A percentile compares a stretch with the other conserved stretches of the same genome.
These are phyloP conservation scores for Stichopus chloronotus DNA, from an alignment of 35 echinoderm and acorn worm genomes.

Conservation along the genomic window DNA sequence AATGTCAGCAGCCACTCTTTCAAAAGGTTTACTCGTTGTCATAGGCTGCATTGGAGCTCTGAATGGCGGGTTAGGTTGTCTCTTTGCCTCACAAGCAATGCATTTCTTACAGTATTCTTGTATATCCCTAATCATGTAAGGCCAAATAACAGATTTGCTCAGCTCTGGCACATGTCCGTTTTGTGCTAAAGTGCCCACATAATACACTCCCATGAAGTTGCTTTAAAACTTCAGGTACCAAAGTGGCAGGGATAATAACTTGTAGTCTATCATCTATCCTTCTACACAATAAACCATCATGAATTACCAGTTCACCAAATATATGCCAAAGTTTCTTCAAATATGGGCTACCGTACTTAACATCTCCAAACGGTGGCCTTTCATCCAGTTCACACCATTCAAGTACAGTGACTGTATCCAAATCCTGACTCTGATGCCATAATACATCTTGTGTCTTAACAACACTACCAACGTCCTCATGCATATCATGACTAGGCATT, in stretches of 20 bases:
- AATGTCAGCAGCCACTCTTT: too few species aligned
- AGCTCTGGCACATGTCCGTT: too few species aligned
- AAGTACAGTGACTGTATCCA: too few species aligned
- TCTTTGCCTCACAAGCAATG: slow-evolving; percentile 44
- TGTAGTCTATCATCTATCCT: too few species aligned
- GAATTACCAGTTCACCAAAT: too few species aligned
- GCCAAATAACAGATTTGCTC: slow-evolving; percentile 28
- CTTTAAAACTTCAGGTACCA: background rate
- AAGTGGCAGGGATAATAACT: background rate
- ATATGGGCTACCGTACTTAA: background rate
- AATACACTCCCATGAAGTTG: too few species aligned
- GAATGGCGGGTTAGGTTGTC: slow-evolving; percentile 25
- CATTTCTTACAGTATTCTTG: slow-evolving; percentile 21
- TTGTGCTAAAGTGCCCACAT: too few species aligned
- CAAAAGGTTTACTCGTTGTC: slow-evolving; percentile 8
- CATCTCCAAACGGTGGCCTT: too few species aligned
- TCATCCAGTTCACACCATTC: too few species aligned
- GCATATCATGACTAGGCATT: background rate
- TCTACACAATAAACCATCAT: too few species aligned
- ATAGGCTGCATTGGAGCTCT: slow-evolving; percentile 26
- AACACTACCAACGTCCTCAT: background rate
- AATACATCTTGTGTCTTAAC: too few species aligned
- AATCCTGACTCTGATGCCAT: too few species aligned
- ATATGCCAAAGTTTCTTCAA: background rate
- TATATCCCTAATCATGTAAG: slow-evolving; percentile 21